Evolutionary conservation across 1,140 invertebrate genomes (phyloP).

Genomic region (Trichoplusia ni): DNA sequence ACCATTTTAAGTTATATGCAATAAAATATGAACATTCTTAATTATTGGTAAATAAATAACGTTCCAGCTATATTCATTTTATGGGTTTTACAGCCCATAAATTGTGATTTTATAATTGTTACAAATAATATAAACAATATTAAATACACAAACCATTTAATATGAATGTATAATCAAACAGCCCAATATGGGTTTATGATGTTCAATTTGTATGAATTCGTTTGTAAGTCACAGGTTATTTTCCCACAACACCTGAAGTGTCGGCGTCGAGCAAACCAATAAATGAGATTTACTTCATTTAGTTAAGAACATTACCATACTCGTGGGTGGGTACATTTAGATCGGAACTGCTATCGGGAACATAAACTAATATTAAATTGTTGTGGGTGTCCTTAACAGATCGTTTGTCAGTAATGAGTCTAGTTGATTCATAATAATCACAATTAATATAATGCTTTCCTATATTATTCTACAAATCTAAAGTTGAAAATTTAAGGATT

Average conservation of each 20-base stretch:
- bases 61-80: constrained; percentile 11
- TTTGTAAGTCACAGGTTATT: constrained; percentile 32
- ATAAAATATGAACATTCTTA: constrained; percentile 28
- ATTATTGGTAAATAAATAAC: constrained; percentile 25
- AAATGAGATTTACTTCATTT: constrained; percentile 54
- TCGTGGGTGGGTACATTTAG: constrained; percentile 47
- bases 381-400: not conserved
- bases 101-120: constrained; percentile 16
- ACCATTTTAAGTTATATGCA: not conserved
- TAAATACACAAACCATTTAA: constrained; percentile 32
- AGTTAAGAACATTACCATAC: constrained; percentile 45
- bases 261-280: constrained; percentile 41
- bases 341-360: not conserved
- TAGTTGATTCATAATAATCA: no score
- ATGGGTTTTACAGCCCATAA: constrained; percentile 5
- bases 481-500: no score
- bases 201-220: constrained; percentile 26
- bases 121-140: constrained; percentile 29
- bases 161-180: constrained; percentile 31
- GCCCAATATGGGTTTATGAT: constrained; percentile 28
- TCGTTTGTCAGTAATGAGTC: no score
- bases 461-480: no score
- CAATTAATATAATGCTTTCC: no score
- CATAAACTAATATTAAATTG: constrained; percentile 11
- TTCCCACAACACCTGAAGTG: constrained; percentile 53